A percentile compares a stretch with the other conserved stretches of the same genome.
Evolutionary conservation across 64 coral and sea anemone species (phyloP).

Genomic region (Astreopora myriophthalma): DNA sequence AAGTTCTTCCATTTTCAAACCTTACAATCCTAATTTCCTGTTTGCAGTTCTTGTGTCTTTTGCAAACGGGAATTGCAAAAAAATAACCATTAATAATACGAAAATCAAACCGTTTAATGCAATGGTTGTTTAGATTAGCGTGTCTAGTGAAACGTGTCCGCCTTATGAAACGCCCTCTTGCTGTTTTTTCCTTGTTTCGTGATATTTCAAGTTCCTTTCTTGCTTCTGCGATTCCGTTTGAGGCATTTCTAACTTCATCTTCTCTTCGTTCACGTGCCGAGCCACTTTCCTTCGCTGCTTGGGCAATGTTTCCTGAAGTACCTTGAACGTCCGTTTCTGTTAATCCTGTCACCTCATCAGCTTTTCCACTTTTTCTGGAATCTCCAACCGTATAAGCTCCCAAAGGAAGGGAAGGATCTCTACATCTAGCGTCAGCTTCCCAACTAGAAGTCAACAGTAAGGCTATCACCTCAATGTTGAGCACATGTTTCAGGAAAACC

Average conservation of each 20-base stretch:
- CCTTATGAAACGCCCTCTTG: not conserved
- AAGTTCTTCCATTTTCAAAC: not conserved
- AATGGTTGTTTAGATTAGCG: not conserved
- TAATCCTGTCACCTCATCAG: no score
- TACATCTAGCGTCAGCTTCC: no score
- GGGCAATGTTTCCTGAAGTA: not conserved
- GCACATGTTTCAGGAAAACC: no score
- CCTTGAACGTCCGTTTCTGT: no score
- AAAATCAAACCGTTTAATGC: not conserved
- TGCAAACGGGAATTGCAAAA: constrained; percentile 9
- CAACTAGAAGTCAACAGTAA: no score
- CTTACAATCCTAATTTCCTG: not conserved
- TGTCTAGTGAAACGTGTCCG: not conserved
- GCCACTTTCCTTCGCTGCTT: not conserved
- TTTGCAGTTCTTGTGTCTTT: not conserved
- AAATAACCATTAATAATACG: not conserved
- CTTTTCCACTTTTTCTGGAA: no score
- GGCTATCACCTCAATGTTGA: no score
- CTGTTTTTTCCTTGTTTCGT: not conserved
- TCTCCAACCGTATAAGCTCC: no score
- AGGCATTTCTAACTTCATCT: not conserved
- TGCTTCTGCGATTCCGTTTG: not conserved
- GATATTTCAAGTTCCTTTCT: not conserved
- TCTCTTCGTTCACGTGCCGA: no score
- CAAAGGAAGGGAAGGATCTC: no score